These are phyloP conservation scores for Dynastes tityus DNA, from an alignment of 2,888 invertebrate species.

Conservation along the genomic window DNA sequence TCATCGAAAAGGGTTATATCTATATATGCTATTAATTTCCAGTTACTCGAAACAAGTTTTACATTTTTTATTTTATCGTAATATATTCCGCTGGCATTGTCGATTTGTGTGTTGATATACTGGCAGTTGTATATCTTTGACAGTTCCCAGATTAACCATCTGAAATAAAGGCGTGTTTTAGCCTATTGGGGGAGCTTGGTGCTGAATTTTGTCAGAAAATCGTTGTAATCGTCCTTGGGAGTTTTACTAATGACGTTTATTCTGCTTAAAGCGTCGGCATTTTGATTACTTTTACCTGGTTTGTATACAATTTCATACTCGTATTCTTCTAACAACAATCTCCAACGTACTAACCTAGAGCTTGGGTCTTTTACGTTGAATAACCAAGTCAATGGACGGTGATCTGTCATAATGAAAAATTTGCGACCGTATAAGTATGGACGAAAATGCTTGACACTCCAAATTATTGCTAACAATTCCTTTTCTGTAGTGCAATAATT, in stretches of 20 bases:
- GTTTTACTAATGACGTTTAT: background rate
- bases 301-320: constrained; percentile 63
- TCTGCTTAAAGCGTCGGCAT: constrained; percentile 62
- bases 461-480: constrained; percentile 55
- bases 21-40: too few relatives aligned
- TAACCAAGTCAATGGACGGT: constrained; percentile 64
- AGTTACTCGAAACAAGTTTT: too few relatives aligned
- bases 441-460: constrained; percentile 61
- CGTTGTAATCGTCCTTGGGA: background rate
- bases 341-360: constrained; percentile 61
- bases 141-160: too few relatives aligned
- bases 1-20: too few relatives aligned
- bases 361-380: constrained; percentile 51
- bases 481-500: constrained; percentile 66
- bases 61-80: too few relatives aligned
- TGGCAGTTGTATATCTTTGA: too few relatives aligned
- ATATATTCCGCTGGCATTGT: too few relatives aligned
- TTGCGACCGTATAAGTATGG: constrained; percentile 65
- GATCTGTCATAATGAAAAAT: constrained; percentile 65
- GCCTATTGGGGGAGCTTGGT: too few relatives aligned
- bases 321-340: constrained; percentile 62
- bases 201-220: constrained; percentile 1
- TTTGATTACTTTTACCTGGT: constrained; percentile 59
- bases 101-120: too few relatives aligned
- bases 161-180: too few relatives aligned